These are phyloP conservation scores for Gambusia affinis DNA, from an alignment of 2,113 vertebrate species.

Conservation along the genomic window DNA sequence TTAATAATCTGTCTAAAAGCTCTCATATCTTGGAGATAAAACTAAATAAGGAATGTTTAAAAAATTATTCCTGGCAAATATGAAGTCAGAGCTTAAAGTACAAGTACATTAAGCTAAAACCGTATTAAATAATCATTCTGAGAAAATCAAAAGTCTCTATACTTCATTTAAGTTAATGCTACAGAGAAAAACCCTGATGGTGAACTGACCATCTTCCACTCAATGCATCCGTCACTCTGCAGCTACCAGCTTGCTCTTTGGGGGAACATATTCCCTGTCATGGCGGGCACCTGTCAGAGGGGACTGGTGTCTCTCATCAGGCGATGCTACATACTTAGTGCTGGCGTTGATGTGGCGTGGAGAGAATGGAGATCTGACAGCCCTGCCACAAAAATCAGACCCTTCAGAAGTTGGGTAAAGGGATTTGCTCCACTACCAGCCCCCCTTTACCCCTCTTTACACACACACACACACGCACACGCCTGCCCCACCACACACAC, in stretches of 20 bases:
- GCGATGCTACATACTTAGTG: constrained; percentile 77
- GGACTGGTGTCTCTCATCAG: constrained; percentile 82
- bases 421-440: constrained; percentile 71
- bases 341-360: constrained; percentile 83
- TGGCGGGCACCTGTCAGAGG: constrained; percentile 89
- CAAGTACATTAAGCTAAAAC: too few species aligned
- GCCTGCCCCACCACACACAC: constrained; percentile 24
- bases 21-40: not conserved
- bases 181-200: constrained; percentile 1
- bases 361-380: constrained; percentile 90
- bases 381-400: constrained; percentile 94
- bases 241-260: constrained; percentile 91
- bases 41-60: not conserved
- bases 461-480: constrained; percentile 34
- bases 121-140: not conserved
- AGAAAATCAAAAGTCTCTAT: not conserved
- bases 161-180: too few species aligned
- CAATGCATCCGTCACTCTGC: constrained; percentile 81
- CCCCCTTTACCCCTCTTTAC: constrained; percentile 22
- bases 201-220: constrained; percentile 20
- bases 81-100: too few species aligned
- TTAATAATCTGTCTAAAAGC: not conserved
- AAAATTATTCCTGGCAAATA: not conserved
- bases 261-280: constrained; percentile 96
- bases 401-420: constrained; percentile 79